These are phyloP conservation scores for Allygus modestus DNA, from an alignment of 2,888 invertebrate genomes.

Conservation along the genomic window DNA sequence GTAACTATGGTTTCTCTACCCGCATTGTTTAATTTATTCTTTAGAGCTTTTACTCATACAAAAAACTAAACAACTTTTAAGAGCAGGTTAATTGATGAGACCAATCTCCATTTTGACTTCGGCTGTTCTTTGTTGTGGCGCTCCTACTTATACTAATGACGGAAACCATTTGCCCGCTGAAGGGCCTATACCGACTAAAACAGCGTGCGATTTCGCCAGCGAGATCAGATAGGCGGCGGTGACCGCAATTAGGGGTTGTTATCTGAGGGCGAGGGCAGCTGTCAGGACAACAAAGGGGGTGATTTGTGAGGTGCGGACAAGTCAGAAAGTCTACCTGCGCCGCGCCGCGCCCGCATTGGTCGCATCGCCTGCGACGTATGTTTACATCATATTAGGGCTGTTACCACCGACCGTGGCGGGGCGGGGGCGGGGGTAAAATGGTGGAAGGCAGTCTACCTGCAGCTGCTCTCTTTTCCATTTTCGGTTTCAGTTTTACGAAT, in stretches of 20 bases:
- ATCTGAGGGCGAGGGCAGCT: constrained; percentile 24
- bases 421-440: constrained; percentile 42
- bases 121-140: neutral
- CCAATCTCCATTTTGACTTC: neutral
- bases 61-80: too few relatives aligned
- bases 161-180: neutral
- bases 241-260: constrained; percentile 51
- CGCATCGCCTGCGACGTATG: neutral
- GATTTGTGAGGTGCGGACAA: constrained; percentile 58
- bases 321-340: constrained; percentile 46
- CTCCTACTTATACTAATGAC: neutral
- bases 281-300: constrained; percentile 29
- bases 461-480: neutral
- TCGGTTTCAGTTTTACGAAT: neutral
- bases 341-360: neutral
- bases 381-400: constrained; percentile 55
- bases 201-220: neutral
- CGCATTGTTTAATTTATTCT: too few relatives aligned
- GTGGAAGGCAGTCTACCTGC: constrained; percentile 51
- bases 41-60: too few relatives aligned
- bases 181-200: neutral
- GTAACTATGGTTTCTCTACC: too few relatives aligned
- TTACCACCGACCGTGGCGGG: too few relatives aligned
- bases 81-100: too few relatives aligned
- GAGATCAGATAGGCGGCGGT: constrained; percentile 16